Evolutionary conservation across 2,797 vertebrate genomes (phyloP).

Genomic region (Pteronotus mesoamericanus): DNA sequence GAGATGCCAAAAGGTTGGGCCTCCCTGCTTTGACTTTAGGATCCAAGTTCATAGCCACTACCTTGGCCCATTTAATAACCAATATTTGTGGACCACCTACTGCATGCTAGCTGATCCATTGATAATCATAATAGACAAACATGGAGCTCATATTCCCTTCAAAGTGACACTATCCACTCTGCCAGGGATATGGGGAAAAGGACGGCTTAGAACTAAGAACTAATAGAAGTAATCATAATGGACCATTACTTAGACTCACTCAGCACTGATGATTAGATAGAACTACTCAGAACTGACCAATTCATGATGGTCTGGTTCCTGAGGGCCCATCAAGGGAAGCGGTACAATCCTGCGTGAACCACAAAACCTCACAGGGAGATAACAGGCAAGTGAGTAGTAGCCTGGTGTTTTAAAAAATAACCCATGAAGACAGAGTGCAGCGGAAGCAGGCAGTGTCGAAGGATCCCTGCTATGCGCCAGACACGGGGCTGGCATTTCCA

Average conservation of each 20-base stretch:
- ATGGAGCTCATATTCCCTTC: not conserved
- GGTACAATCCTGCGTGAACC: not conserved
- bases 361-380: not conserved
- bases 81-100: not conserved
- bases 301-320: not conserved
- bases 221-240: not conserved
- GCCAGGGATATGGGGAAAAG: not conserved
- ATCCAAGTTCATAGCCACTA: not conserved
- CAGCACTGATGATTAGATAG: not conserved
- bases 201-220: not conserved
- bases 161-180: not conserved
- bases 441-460: fast-evolving
- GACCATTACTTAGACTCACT: not conserved
- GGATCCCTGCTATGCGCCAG: fast-evolving
- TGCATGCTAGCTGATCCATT: fast-evolving
- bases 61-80: not conserved
- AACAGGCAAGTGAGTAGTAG: not conserved
- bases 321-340: not conserved
- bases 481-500: fast-evolving
- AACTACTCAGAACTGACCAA: not conserved
- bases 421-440: not conserved
- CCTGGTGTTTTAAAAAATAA: not conserved
- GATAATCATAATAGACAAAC: not conserved
- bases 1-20: too few species aligned
- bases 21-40: not conserved